phyloP scores from a whole-genome alignment of 2,113 vertebrate species.

The Pipa parva region DNA sequence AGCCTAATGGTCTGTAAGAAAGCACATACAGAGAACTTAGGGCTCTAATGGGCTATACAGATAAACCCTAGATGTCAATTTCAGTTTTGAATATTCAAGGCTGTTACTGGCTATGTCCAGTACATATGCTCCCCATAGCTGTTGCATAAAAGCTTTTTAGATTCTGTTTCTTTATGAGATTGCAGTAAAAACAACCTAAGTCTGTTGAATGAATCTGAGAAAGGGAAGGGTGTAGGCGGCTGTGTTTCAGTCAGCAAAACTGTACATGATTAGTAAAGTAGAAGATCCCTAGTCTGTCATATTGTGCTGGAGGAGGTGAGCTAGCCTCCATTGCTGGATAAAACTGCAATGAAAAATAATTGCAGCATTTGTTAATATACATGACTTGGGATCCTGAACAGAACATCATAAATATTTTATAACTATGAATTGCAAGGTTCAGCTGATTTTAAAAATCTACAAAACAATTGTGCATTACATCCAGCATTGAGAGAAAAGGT shows the following conservation, averaged over 20 bases:
- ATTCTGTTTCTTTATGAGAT: not conserved
- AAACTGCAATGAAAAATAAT: not conserved
- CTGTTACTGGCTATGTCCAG: constrained; percentile 12
- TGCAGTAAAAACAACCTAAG: not conserved
- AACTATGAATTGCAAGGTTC: not conserved
- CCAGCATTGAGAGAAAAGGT: too few relatives aligned
- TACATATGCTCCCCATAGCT: constrained; percentile 9
- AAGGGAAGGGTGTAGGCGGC: not conserved
- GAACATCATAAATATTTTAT: not conserved
- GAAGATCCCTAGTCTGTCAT: not conserved
- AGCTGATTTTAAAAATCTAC: not conserved
- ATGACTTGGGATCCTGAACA: not conserved
- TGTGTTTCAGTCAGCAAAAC: not conserved
- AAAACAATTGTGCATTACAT: not conserved
- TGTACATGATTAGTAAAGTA: not conserved
- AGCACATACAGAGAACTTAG: constrained; percentile 68
- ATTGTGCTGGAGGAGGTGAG: not conserved
- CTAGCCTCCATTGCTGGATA: not conserved
- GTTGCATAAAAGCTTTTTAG: constrained; percentile 3
- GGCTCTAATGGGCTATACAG: constrained; percentile 66
- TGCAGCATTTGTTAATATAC: not conserved
- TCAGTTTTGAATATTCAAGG: constrained; percentile 7
- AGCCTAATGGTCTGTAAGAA: constrained; percentile 74
- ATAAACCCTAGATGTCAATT: constrained; percentile 63
- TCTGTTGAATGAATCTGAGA: not conserved